Evolutionary conservation across 2,797 vertebrate species (phyloP).

Genomic region (Sebastes taczanowskii): DNA sequence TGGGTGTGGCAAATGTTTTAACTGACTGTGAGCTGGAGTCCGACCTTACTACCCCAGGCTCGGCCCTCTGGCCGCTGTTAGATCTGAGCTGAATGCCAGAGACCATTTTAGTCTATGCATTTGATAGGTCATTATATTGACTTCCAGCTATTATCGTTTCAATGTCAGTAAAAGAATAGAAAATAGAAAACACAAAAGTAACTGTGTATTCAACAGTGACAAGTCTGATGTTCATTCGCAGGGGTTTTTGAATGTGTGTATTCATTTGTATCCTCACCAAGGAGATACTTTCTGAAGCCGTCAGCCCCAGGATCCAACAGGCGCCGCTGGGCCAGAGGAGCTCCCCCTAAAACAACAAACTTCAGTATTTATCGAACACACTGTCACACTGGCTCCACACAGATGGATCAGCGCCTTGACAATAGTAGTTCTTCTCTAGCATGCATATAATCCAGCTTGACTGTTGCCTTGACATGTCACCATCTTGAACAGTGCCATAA

Average conservation of each 20-base stretch:
- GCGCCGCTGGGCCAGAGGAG: conserved; percentile 63
- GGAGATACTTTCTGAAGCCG: conserved; percentile 42
- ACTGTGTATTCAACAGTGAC: neutral
- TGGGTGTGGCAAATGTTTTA: neutral
- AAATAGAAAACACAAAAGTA: neutral
- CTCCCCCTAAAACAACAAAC: conserved; percentile 39
- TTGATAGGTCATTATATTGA: neutral
- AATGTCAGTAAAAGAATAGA: neutral
- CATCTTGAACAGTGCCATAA: neutral
- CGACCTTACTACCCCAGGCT: neutral
- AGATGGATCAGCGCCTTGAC: neutral
- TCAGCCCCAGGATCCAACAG: conserved; percentile 75
- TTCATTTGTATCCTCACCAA: conserved; percentile 57
- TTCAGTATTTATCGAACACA: neutral
- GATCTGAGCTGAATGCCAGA: neutral
- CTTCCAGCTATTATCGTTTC: neutral
- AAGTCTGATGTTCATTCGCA: neutral
- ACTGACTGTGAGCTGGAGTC: neutral
- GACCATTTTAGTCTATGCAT: neutral
- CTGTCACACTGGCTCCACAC: neutral
- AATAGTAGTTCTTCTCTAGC: neutral
- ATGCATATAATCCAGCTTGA: neutral
- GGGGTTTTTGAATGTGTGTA: neutral
- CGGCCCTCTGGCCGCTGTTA: neutral
- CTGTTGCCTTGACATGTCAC: neutral